These are phyloP conservation scores for Acipenser oxyrinchus DNA, from an alignment of 2,797 vertebrate genomes.

Conservation along the genomic window DNA sequence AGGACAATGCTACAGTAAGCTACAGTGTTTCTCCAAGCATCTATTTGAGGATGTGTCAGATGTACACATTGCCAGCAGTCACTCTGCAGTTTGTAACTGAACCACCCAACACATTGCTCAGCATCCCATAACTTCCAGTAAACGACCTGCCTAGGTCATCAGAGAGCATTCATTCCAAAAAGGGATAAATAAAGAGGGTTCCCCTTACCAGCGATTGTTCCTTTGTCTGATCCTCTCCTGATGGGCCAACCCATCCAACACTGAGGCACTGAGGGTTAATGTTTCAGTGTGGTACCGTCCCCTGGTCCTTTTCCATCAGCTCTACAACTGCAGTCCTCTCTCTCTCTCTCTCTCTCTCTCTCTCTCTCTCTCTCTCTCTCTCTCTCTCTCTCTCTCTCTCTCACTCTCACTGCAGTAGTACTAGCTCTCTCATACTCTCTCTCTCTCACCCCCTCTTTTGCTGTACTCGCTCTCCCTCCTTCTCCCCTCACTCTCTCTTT, in stretches of 20 bases:
- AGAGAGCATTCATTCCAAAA: background rate
- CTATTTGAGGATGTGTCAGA: too few species aligned
- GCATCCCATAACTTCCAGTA: background rate
- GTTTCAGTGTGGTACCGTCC: conserved; percentile 45
- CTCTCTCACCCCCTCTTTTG: conserved; percentile 21
- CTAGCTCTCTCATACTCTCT: conserved; percentile 14
- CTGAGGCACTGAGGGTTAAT: conserved; percentile 56
- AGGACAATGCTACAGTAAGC: too few species aligned
- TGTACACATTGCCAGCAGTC: too few species aligned
- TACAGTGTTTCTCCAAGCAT: too few species aligned
- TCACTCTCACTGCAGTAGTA: conserved; percentile 21
- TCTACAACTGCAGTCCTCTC: conserved; percentile 62
- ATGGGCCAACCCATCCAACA: conserved; percentile 54
- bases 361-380: conserved; percentile 37
- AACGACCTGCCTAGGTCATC: background rate
- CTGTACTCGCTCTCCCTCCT: conserved; percentile 12
- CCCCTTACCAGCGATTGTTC: conserved; percentile 29
- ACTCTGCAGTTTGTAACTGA: too few species aligned
- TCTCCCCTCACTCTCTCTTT: conserved; percentile 21
- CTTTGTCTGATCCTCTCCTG: conserved; percentile 47
- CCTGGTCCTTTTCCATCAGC: conserved; percentile 54
- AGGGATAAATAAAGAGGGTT: background rate
- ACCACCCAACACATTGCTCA: background rate
- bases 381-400: conserved; percentile 28
- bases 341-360: conserved; percentile 52